Percentiles rank a stretch among this genome's conserved stretches.
Conservation (phyloP, 2,888 invertebrate species). For the Linnaemya tessellans region DNA sequence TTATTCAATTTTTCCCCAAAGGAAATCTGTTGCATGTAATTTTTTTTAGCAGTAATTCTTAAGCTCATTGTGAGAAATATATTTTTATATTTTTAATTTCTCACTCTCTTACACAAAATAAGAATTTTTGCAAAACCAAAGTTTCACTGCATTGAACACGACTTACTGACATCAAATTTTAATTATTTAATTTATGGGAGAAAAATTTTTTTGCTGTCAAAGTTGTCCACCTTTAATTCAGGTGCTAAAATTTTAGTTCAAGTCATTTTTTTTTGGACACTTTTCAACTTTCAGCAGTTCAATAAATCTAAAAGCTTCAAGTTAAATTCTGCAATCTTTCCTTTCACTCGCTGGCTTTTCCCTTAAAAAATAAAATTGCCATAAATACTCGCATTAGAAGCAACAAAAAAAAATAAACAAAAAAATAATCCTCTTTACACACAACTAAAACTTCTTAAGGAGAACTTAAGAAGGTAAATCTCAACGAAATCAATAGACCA, state of each 20-base stretch:
- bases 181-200: neutral
- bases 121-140: too few species aligned
- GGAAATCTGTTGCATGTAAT: too few species aligned
- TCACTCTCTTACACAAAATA: too few species aligned
- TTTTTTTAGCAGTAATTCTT: too few species aligned
- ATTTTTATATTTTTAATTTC: too few species aligned
- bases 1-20: too few species aligned
- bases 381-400: neutral
- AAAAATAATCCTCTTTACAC: slow-evolving; percentile 11
- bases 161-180: too few species aligned
- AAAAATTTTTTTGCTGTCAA: neutral
- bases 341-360: neutral
- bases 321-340: neutral
- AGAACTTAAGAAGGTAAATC: slow-evolving; percentile 47
- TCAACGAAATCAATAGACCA: slow-evolving; percentile 75
- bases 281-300: neutral
- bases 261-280: neutral
- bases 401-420: neutral
- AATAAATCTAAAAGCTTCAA: neutral
- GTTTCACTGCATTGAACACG: too few species aligned
- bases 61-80: too few species aligned
- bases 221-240: neutral
- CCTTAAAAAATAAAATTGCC: neutral
- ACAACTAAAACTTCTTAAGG: slow-evolving; percentile 39
- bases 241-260: neutral